Percentiles rank a stretch among this genome's conserved stretches.
These are phyloP conservation scores for Prunella himalayana DNA, from an alignment of 2,113 vertebrate species.

Conservation along the genomic window DNA sequence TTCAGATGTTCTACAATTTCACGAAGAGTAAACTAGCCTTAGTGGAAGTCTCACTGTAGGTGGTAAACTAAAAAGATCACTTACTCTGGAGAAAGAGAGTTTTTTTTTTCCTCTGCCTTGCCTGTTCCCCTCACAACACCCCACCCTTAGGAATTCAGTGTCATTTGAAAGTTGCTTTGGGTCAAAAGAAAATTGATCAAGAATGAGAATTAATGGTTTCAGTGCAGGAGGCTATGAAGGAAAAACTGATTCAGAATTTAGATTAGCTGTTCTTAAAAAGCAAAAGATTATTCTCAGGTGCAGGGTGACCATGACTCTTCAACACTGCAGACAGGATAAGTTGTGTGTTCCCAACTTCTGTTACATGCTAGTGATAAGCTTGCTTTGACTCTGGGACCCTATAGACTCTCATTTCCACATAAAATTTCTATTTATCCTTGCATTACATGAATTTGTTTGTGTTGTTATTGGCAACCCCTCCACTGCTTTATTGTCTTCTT, in stretches of 20 bases:
- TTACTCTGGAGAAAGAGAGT: background rate
- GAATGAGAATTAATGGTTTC: background rate
- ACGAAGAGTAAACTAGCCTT: background rate
- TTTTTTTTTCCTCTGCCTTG: background rate
- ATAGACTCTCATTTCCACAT: background rate
- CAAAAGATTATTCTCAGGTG: background rate
- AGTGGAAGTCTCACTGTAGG: background rate
- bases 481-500: background rate
- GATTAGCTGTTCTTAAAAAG: background rate
- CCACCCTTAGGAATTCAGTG: background rate
- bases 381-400: background rate
- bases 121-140: background rate
- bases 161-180: background rate
- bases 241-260: background rate
- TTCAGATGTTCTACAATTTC: conserved; percentile 15
- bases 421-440: background rate
- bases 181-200: background rate
- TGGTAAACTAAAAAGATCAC: background rate
- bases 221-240: background rate
- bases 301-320: background rate
- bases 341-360: background rate
- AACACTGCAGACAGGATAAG: background rate
- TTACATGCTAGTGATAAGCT: background rate
- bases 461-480: background rate
- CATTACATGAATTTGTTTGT: background rate